phyloP scores from a whole-genome alignment of 1,140 invertebrate species.

The Apis dorsata region DNA sequence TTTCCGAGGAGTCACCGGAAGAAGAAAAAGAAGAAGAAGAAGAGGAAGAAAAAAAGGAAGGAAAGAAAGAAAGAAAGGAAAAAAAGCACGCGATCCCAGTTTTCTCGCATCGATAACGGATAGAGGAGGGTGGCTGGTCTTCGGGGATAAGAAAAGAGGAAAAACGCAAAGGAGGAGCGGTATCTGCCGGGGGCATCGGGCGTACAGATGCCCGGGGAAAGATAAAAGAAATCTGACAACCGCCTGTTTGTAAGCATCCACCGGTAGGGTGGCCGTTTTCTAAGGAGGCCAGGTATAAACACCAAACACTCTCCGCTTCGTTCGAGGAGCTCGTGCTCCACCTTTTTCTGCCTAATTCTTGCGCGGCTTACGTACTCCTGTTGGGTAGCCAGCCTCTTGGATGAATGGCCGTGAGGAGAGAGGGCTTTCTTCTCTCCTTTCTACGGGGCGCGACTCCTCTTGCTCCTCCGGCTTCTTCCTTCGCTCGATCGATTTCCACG shows the following conservation, averaged over 20 bases:
- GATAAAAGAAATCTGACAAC: conserved; percentile 80
- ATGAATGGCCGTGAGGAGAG: conserved; percentile 35
- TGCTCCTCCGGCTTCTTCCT: conserved; percentile 55
- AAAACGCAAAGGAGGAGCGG: conserved; percentile 45
- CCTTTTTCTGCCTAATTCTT: conserved; percentile 70
- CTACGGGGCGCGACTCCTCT: conserved; percentile 35
- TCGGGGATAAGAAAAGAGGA: conserved; percentile 44
- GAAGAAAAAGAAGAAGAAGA: too few relatives aligned
- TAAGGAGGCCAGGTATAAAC: conserved; percentile 74
- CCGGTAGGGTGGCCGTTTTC: conserved; percentile 52
- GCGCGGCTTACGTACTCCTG: conserved; percentile 55
- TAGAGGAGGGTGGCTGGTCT: conserved; percentile 2
- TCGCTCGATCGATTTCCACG: conserved; percentile 57
- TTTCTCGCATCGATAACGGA: conserved; percentile 36
- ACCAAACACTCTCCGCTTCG: conserved; percentile 63
- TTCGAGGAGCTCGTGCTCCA: conserved; percentile 49
- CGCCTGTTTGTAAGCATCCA: conserved; percentile 76
- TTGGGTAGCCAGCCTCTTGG: conserved; percentile 29
- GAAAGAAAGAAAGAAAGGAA: background rate
- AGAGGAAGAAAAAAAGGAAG: too few relatives aligned
- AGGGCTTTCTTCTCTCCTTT: conserved; percentile 37
- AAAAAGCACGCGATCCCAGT: conserved; percentile 18
- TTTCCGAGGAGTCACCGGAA: too few relatives aligned
- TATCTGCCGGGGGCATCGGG: conserved; percentile 58
- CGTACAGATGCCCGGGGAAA: conserved; percentile 74